A percentile compares a stretch with the other conserved stretches of the same genome.
Conservation (phyloP, 2,797 vertebrate species). For the Remorina albescens region DNA sequence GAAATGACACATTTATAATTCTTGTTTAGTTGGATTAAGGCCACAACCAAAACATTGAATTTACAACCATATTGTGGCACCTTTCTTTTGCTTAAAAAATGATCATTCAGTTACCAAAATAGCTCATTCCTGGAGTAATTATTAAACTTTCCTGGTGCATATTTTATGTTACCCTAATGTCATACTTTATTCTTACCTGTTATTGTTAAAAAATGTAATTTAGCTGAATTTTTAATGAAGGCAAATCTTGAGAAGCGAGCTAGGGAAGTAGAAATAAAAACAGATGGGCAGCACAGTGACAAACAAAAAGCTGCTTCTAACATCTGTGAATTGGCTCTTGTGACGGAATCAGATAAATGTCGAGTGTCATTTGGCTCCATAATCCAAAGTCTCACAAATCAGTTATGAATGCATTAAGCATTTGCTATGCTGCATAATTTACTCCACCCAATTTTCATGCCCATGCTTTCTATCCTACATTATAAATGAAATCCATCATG, state of each 20-base stretch:
- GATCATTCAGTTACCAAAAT: background rate
- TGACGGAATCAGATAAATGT: constrained; percentile 44
- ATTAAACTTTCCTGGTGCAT: background rate
- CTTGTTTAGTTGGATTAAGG: background rate
- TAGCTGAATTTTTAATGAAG: background rate
- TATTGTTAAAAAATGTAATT: background rate
- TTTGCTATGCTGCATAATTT: background rate
- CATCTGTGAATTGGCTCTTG: constrained; percentile 17
- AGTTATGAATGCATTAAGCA: constrained; percentile 27
- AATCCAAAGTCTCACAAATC: constrained; percentile 43
- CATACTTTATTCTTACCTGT: background rate
- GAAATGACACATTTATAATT: background rate
- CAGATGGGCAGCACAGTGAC: constrained; percentile 30
- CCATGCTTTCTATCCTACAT: background rate
- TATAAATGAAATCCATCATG: background rate
- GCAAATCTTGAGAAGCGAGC: background rate
- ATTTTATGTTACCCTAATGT: background rate
- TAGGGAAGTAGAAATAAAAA: constrained; percentile 7
- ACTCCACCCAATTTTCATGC: background rate
- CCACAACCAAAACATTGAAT: background rate
- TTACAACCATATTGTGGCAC: background rate
- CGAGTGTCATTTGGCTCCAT: constrained; percentile 34
- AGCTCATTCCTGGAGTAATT: background rate
- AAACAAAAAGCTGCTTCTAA: constrained; percentile 11
- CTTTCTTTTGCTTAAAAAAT: background rate